These are phyloP conservation scores for Hippopotamyrus pictus DNA, from an alignment of 2,797 vertebrate genomes.

Conservation along the genomic window DNA sequence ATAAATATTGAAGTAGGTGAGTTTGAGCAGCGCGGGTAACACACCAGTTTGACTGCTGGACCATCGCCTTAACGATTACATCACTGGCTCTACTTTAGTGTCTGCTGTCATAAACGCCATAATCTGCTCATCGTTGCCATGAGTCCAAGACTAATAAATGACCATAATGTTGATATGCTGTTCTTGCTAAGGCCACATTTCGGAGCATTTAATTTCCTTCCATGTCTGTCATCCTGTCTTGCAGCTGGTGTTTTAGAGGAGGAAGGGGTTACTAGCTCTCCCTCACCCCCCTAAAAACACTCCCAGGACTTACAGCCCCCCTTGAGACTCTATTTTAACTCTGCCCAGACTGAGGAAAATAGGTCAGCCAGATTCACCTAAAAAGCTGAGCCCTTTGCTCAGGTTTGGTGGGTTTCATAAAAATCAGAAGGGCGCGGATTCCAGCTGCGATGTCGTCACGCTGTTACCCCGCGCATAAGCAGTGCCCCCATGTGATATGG, in stretches of 20 bases:
- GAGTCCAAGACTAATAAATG: not conserved
- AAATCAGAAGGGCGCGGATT: conserved; percentile 43
- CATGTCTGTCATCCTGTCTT: not conserved
- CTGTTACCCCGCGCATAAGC: conserved; percentile 26
- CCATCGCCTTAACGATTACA: not conserved
- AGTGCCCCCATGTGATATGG: conserved; percentile 35
- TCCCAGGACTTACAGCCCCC: not conserved
- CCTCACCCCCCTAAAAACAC: not conserved
- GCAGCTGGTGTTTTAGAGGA: not conserved
- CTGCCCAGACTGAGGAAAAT: conserved; percentile 50
- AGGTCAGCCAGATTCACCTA: conserved; percentile 54
- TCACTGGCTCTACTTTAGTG: not conserved
- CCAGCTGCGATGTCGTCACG: not conserved
- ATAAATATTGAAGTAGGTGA: not conserved
- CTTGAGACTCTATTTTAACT: conserved; percentile 16
- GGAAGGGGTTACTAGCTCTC: not conserved
- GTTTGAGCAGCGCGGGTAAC: not conserved
- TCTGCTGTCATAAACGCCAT: not conserved
- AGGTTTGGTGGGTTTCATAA: conserved; percentile 41
- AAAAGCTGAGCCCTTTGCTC: conserved; percentile 50
- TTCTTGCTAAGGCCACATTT: not conserved
- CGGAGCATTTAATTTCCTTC: not conserved
- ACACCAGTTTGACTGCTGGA: not conserved
- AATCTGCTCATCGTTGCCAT: not conserved
- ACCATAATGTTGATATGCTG: not conserved